Evolutionary conservation across 2,113 vertebrate species (phyloP), one percentile per base, ranked within the genome.

Genomic region (Mugil cephalus): DNA sequence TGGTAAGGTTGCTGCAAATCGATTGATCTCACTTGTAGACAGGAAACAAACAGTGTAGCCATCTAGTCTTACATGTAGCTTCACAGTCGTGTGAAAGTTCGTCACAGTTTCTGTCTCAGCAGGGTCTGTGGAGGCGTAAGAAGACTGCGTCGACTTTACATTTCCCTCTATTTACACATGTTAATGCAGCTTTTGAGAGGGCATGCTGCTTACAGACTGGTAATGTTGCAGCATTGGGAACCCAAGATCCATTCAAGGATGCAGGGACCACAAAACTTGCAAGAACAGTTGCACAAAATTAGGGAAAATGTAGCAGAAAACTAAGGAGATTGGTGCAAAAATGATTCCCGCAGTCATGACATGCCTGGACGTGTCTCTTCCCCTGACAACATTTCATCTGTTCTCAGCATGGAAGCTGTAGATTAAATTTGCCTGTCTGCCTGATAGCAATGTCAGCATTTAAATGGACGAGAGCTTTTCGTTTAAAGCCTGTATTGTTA

Each of bases 31-130:
- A 55, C 17, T 42, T 60, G 6, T 42, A 54, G 40, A 54, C 62
- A 54, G 66, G 62, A 83, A 79, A 19, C 17, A 35, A 24, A 36
- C 1, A 6, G 7, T 7, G 12, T 43, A 65, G 11, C 18, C 58
- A 13, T n/a, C 24, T 30, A 30, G 1, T 50, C 42, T 42, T 14
- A 6, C 15, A 36, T 13, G 13, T 48, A 35, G 39, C 35, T 54
- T 52, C 60, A 47, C 46, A 7, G 12, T 42, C 13, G 4, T 24
- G 13, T 45, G 59, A 50, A 45, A 35, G 24, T 8, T 15, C 0
- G 5, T 36, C 1, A 34, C 40, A 5, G 24, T 30, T 30, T 30
- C 39, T 3, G 10, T 38, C 8, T 46, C 12, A 17, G 13, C 43
- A 11, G 40, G 35, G 2, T 56, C 8, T 48, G 30, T 14, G 14